Percentiles rank a stretch among this genome's conserved stretches.
phyloP scores from a whole-genome alignment of 2,113 vertebrate genomes.

The Leucosticte australis region DNA sequence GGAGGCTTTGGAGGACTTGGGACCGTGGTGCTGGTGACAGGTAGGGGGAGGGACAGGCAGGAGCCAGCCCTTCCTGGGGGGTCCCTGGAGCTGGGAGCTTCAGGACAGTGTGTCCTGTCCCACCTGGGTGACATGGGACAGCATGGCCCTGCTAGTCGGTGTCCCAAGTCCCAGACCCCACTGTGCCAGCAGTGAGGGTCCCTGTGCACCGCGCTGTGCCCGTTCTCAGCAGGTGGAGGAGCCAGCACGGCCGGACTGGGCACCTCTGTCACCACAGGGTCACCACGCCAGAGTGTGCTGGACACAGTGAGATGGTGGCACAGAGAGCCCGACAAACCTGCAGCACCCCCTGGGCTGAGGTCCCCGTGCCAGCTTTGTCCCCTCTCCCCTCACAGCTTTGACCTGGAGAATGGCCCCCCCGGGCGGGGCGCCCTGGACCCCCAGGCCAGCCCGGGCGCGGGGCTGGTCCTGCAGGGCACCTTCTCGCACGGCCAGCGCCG shows the following conservation, averaged over 20 bases:
- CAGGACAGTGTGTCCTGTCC: background rate
- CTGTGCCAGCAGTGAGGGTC: background rate
- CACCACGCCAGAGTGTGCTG: background rate
- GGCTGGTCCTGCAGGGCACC: slow-evolving; percentile 79
- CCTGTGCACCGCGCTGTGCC: background rate
- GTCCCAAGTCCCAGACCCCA: accelerated
- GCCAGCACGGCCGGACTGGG: background rate
- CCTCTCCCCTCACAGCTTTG: slow-evolving; percentile 78
- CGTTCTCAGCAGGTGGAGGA: background rate
- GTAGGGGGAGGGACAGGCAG: background rate
- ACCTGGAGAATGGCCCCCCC: slow-evolving; percentile 88
- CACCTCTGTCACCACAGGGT: background rate
- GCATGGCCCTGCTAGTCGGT: accelerated
- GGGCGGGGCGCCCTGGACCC: slow-evolving; percentile 79
- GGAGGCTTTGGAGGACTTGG: background rate
- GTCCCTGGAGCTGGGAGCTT: background rate
- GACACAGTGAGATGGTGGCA: background rate
- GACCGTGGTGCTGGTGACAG: background rate
- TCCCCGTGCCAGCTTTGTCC: background rate
- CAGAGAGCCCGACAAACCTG: accelerated
- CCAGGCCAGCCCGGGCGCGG: slow-evolving; percentile 80
- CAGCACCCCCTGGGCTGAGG: background rate
- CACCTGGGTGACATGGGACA: background rate
- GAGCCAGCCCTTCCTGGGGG: background rate
- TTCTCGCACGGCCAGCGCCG: slow-evolving; percentile 85